Evolutionary conservation across 2,797 vertebrate species (phyloP).

Genomic region (Urophycis tenuis): DNA sequence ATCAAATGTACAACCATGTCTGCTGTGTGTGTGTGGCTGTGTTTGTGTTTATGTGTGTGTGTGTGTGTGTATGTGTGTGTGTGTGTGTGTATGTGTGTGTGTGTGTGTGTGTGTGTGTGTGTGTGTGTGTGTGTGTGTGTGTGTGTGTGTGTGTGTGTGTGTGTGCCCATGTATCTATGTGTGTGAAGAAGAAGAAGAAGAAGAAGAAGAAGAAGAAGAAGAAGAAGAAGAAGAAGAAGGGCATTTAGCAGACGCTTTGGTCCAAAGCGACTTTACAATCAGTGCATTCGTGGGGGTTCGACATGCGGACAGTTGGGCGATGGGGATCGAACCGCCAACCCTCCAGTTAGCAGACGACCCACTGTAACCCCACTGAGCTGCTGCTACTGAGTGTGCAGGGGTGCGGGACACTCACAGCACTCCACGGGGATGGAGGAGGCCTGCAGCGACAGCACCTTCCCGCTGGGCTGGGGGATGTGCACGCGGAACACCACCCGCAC

Average conservation of each 20-base stretch:
- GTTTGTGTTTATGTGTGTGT: not conserved
- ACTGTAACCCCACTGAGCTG: too few relatives aligned
- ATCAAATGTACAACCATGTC: not conserved
- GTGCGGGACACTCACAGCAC: conserved; percentile 85
- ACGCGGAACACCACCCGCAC: conserved; percentile 96
- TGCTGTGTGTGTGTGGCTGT: not conserved
- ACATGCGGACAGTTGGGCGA: too few relatives aligned
- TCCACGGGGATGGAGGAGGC: conserved; percentile 94
- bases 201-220: too few relatives aligned
- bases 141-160: conserved; percentile 11
- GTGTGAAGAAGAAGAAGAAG: too few relatives aligned
- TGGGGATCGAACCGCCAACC: too few relatives aligned
- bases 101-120: conserved; percentile 1
- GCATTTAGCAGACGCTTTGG: too few relatives aligned
- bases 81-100: not conserved
- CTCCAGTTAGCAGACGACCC: too few relatives aligned
- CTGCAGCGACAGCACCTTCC: conserved; percentile 95
- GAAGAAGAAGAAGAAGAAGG: too few relatives aligned
- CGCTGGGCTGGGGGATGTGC: conserved; percentile 92
- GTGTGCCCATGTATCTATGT: conserved; percentile 8
- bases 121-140: not conserved
- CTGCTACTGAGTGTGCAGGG: conserved; percentile 2
- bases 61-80: too few relatives aligned
- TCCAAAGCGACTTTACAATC: too few relatives aligned
- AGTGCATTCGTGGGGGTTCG: too few relatives aligned